Base-by-base conservation (phyloP, 2,797 vertebrate species). In the Rhyacichthys aspro region DNA sequence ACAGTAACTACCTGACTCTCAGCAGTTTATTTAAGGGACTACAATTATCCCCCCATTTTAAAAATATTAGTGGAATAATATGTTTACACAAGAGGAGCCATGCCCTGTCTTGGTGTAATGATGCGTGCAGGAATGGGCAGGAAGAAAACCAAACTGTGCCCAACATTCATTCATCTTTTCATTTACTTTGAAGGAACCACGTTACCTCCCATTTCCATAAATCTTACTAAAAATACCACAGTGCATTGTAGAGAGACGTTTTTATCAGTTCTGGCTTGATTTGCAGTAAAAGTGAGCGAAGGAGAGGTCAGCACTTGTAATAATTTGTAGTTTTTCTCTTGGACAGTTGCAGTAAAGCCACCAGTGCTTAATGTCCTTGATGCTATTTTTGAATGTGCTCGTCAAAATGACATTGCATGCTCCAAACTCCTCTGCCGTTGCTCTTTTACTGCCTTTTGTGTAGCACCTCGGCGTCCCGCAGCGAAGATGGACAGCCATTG, bases 351-450 rank as follows among this genome's bases (percentile, higher is more conserved):
- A 68, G 65, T 59, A 48, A 43, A 76, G 61, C 66, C 58, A 63
- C 59, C 9, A 18, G 73, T 68, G 65, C 50, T n/a, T 32, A 77
- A 79, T 38, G 64, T 72, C 79, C 62, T 58, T 72, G 49, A 74
- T 79, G 55, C 56, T 64, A 70, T 76, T 77, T 84, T 66, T 63
- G 68, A 70, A 58, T 59, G 23, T 9, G 43, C 42, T 63, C 59
- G 48, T 72, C 55, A 73, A 47, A 65, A 71, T 60, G 53, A 42
- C 34, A 64, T 18, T 2, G 19, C 38, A 1, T 11, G 7, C 0
- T 41, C 63, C 65, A 64, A 42, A 62, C 50, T 56, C 43, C 39
- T 9, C 23, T 33, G 42, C 37, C 50, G 28, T 38, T 18, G 28
- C 50, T 59, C 45, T 57, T 17, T 34, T 34, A 33, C 43, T 0